Percentiles rank a stretch among this genome's conserved stretches.
These are phyloP conservation scores for Corythornis vintsioides DNA, from an alignment of 2,113 vertebrate species.

Conservation along the genomic window DNA sequence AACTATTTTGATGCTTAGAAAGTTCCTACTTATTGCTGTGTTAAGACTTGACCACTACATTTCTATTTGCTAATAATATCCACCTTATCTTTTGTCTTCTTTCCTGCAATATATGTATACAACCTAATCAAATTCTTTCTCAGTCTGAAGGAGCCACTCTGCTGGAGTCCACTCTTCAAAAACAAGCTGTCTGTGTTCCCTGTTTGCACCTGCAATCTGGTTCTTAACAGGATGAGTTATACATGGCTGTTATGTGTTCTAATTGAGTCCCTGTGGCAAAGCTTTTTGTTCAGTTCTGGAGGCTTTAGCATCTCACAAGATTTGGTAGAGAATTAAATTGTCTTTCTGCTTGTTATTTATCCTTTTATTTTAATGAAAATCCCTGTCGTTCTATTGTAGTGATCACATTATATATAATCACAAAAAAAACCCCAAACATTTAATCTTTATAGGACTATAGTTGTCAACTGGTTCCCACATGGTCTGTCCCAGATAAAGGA, in stretches of 20 bases:
- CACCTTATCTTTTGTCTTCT: neutral
- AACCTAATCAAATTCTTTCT: conserved; percentile 33
- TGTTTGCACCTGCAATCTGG: neutral
- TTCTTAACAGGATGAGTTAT: neutral
- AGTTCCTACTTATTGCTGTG: neutral
- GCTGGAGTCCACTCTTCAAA: neutral
- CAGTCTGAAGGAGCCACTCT: neutral
- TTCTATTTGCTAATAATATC: conserved; percentile 24
- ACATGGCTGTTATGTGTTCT: neutral
- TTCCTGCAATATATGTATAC: neutral
- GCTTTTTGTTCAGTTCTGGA: neutral
- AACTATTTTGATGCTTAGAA: neutral
- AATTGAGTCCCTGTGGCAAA: neutral
- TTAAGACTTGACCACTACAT: neutral
- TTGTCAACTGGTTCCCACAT: neutral
- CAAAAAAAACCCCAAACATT: neutral
- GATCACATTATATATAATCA: neutral
- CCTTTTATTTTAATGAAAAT: neutral
- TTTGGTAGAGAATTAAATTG: neutral
- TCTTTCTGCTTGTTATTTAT: neutral
- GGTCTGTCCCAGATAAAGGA: neutral
- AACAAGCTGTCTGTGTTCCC: neutral
- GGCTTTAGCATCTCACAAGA: neutral
- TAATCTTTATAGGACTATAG: neutral
- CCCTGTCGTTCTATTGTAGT: neutral